phyloP scores from a whole-genome alignment of 2,113 vertebrate species.

The Cygnus buccinator region DNA sequence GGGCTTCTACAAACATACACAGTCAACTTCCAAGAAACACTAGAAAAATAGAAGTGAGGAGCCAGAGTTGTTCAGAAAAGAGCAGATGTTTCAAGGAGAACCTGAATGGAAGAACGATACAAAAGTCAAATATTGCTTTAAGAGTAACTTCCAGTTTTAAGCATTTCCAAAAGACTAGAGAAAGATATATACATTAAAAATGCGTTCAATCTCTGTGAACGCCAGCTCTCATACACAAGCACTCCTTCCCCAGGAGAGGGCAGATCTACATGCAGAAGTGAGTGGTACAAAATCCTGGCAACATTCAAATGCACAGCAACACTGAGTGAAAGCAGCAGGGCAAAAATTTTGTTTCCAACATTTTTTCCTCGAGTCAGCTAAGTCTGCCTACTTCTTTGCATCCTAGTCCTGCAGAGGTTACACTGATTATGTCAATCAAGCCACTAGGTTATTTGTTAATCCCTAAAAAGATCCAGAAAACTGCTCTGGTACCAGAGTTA shows the following conservation, averaged over 20 bases:
- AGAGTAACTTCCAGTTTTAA: background rate
- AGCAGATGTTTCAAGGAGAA: background rate
- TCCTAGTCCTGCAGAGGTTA: background rate
- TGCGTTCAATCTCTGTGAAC: background rate
- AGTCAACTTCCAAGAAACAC: background rate
- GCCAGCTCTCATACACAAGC: background rate
- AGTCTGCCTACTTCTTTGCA: background rate
- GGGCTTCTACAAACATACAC: background rate
- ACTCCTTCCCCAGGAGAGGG: constrained; percentile 20
- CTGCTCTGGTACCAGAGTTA: rapidly evolving
- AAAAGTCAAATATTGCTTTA: background rate
- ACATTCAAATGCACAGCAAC: rapidly evolving
- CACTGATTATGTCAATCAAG: background rate
- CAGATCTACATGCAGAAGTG: background rate
- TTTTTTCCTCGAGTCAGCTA: background rate
- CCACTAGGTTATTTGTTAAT: background rate
- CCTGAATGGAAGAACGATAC: background rate
- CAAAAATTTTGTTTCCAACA: background rate
- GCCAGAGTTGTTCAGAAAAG: background rate
- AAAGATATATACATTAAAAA: background rate
- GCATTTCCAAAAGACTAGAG: background rate
- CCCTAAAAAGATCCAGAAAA: background rate
- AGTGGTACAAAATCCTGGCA: background rate
- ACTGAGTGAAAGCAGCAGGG: background rate
- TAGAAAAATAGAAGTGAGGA: background rate